These are phyloP conservation scores for Tetrao urogallus DNA, from an alignment of 2,113 vertebrate species.

Conservation along the genomic window DNA sequence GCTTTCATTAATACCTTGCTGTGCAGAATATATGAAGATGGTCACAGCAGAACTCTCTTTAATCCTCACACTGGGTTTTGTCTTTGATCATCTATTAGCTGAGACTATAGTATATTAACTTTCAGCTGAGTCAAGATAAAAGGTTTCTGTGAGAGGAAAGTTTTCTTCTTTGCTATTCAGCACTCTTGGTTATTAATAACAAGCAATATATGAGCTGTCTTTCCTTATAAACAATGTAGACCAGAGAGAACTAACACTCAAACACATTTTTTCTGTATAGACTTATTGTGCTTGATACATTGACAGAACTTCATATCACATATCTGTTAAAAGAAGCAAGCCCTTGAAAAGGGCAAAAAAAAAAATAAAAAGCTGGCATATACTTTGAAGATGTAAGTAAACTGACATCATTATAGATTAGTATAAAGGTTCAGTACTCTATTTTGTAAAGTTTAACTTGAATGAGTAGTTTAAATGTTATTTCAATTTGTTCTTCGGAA, in stretches of 20 bases:
- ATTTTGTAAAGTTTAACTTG: not conserved
- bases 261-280: conserved; percentile 47
- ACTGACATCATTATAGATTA: not conserved
- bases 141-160: conserved; percentile 46
- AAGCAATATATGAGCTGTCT: conserved; percentile 56
- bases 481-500: not conserved
- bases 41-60: conserved; percentile 52
- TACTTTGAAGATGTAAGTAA: conserved; percentile 17
- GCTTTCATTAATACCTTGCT: conserved; percentile 62
- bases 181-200: conserved; percentile 62
- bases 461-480: not conserved
- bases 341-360: not conserved
- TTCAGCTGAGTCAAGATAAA: conserved; percentile 61
- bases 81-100: conserved; percentile 71
- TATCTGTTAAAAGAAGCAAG: conserved; percentile 35
- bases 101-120: conserved; percentile 69
- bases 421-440: not conserved
- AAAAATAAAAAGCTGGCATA: not conserved
- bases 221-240: conserved; percentile 59
- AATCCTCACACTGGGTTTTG: conserved; percentile 63
- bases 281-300: conserved; percentile 32
- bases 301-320: conserved; percentile 28
- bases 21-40: conserved; percentile 38
- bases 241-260: conserved; percentile 37
- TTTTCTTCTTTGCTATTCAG: conserved; percentile 53